Base-by-base conservation (phyloP, 2,113 vertebrate species). In the Bos javanicus region DNA sequence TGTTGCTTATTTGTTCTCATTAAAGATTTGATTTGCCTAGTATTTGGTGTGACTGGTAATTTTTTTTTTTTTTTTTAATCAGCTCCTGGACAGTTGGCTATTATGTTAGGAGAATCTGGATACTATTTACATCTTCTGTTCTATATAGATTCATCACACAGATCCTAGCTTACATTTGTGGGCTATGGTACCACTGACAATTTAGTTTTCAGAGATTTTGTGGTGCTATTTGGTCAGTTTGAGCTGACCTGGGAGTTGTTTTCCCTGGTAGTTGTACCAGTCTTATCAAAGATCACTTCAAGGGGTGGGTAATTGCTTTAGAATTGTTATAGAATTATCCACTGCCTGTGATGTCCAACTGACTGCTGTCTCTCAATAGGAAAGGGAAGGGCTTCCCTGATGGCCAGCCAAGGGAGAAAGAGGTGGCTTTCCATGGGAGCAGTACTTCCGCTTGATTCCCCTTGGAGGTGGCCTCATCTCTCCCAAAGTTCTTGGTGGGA, bases 131-230 rank as follows among this genome's bases (percentile, higher is more conserved):
- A 36, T 71, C 1, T 48, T 88, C 14, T 62, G 0, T 86, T 90
- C 23, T 84, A 43, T 60, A 54, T 64, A 64, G 12, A 2, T 56
- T 91, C 57, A 94, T 11, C 46, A 80, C 15, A 17, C 2, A 52
- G 15, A 9, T 87, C 3, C 2, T 80, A 6, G 2, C 33, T 80
- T 84, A 39, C 6, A 48, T 36, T 60, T 52, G 33, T 2, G 7
- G 26, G 6, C 33, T 60, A 1, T 39, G 13, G 4, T 28, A 82
- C n/a, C 30, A n/a, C 48, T 4, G 36, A 62, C 13, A 90, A 19
- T 71, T 81, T 81, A 48, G 50, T 67, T 91, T 76, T 90, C 59
- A 93, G 13, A 93, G 7, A 7, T 11, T 93, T 64, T 91, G 6
- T 59, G 25, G 16, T 91, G 13, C 12, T 91, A 57, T 80, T 50